phyloP scores from a whole-genome alignment of 2,113 vertebrate species.

The Okapia johnstoni region DNA sequence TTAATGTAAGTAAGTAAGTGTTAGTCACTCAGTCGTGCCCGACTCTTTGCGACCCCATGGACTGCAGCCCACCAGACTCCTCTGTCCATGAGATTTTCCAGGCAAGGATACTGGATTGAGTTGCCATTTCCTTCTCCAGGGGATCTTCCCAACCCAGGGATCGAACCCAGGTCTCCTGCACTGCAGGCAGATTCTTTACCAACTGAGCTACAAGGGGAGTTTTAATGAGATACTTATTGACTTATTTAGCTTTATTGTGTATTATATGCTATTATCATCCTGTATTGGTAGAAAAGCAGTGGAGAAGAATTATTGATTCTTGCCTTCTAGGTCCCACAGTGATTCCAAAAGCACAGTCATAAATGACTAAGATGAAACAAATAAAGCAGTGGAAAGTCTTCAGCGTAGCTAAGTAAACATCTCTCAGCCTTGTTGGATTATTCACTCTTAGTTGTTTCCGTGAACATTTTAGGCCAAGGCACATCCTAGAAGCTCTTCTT shows the following conservation, averaged over 20 bases:
- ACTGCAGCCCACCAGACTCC: neutral
- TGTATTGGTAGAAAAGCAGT: neutral
- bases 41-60: fast-evolving
- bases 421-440: neutral
- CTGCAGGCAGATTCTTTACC: neutral
- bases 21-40: neutral
- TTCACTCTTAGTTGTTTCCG: neutral
- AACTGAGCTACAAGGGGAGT: neutral
- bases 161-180: fast-evolving
- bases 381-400: neutral
- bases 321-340: neutral
- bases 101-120: neutral
- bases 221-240: neutral
- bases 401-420: neutral
- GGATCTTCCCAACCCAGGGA: neutral
- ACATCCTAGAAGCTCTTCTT: neutral
- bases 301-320: neutral
- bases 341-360: neutral
- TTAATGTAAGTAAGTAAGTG: neutral
- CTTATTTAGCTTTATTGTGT: neutral
- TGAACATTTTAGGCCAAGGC: neutral
- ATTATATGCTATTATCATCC: neutral
- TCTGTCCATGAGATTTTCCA: neutral
- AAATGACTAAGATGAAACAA: neutral
- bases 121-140: neutral